phyloP scores from a whole-genome alignment of 23 tunicate species.

The Oikopleura albicans region DNA sequence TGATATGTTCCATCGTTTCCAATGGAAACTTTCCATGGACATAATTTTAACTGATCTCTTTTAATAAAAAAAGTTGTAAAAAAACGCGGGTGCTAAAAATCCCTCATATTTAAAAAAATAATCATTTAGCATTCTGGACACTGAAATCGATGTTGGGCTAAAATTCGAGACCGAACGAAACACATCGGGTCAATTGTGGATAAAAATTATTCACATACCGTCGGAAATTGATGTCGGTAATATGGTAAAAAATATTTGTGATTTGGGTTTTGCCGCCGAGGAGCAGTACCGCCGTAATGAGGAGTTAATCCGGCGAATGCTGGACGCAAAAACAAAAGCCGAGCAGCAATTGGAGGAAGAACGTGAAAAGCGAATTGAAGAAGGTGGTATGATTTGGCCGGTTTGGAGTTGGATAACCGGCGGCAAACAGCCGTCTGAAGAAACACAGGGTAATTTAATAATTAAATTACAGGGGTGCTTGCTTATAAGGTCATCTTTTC shows the following conservation, averaged over 20 bases:
- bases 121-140: too few relatives aligned
- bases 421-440: conserved; percentile 9
- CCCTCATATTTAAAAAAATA: too few relatives aligned
- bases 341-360: not conserved
- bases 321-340: not conserved
- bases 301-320: not conserved
- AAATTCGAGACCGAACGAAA: not conserved
- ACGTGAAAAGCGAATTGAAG: not conserved
- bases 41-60: too few relatives aligned
- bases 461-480: too few relatives aligned
- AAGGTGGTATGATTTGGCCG: conserved; percentile 11
- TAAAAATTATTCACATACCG: not conserved
- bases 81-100: too few relatives aligned
- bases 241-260: not conserved
- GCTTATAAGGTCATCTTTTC: too few relatives aligned
- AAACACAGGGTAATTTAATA: too few relatives aligned
- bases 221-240: not conserved
- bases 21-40: too few relatives aligned
- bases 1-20: too few relatives aligned
- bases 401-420: conserved; percentile 12
- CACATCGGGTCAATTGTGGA: not conserved
- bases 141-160: not conserved
- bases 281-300: not conserved
- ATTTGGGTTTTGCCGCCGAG: not conserved
- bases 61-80: too few relatives aligned